Evolutionary conservation across 2,888 invertebrate species (phyloP), one percentile per base, ranked within the genome.

Genomic region (Ashinkailepas kermadecensis): DNA sequence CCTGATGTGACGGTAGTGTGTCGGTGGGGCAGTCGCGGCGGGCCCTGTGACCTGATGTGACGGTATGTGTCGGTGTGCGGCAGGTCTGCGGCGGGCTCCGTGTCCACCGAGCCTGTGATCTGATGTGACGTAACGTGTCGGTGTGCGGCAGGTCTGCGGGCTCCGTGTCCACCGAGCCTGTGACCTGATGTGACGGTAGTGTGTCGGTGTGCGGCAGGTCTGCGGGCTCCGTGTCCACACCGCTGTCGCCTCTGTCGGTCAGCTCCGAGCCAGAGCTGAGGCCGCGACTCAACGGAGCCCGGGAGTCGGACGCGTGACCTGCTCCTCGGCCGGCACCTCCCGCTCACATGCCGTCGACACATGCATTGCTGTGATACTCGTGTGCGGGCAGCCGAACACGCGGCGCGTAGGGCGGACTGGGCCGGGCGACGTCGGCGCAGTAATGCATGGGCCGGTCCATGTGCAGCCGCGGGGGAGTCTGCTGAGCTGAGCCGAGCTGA

Each of bases 241-340:
- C 74, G 18, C 74, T 74, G 74, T 74, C 74, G 54, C 74, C 74
- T 9, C 74, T 74, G 8, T 74, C 74, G 8, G 15, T 74, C 54
- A 54, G 15, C 74, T 74, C 74, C 0, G 74, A 74, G 18, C 74
- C 74, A 4, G 74, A 74, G 15, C 74, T 74, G 74, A 10, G 74
- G 74, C 74, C 74, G 39, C 54, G 74, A 8, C 54, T 15, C 13
- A 74, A 74, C 74, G 74, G 74, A 12, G 18, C 74, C 1, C 54
- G 25, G 7, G 74, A 74, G 54, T 74, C 74, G 15, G 74, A 74
- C 54, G 74, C 74, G 74, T 74, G 74, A 74, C 25, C 18, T 8
- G 54, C 74, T 1, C 54, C 1, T 13, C 54, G 70, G 7, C 39
- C 39, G 74, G 0, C 70, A 13, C 70, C 25, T 18, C 54, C 70